These are phyloP conservation scores for Clytia hemisphaerica DNA, from an alignment of 30 jellyfish, hydroid and myxozoan genomes.

Conservation along the genomic window DNA sequence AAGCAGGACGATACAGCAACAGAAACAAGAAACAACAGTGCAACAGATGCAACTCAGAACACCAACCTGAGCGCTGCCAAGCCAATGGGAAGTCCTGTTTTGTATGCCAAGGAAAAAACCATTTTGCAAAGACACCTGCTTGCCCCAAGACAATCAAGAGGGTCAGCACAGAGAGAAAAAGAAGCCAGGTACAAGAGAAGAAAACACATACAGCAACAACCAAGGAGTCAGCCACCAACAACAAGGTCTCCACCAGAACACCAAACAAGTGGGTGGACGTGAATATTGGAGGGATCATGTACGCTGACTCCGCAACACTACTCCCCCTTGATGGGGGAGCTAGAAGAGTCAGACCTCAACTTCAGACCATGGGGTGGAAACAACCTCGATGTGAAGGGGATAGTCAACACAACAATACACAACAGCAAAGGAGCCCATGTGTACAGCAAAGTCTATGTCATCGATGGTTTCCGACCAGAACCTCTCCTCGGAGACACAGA, in stretches of 20 bases:
- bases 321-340: conserved; percentile 6
- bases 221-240: too few species aligned
- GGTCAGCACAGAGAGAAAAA: not conserved
- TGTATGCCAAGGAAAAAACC: conserved; percentile 3
- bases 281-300: conserved; percentile 8
- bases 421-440: conserved; percentile 6
- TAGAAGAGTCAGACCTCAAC: conserved; percentile 19
- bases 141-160: conserved; percentile 6
- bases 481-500: conserved; percentile 26
- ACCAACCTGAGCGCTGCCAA: conserved; percentile 1
- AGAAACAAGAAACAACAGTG: not conserved
- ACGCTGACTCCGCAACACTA: conserved; percentile 15
- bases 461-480: conserved; percentile 24
- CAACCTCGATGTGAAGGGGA: conserved; percentile 13
- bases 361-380: conserved; percentile 19
- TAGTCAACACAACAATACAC: not conserved
- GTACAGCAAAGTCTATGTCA: conserved; percentile 7
- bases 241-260: too few species aligned
- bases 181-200: too few species aligned
- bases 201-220: not conserved
- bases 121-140: conserved; percentile 18
- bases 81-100: conserved; percentile 1
- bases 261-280: conserved; percentile 14
- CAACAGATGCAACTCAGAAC: conserved; percentile 18
- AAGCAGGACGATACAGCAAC: conserved; percentile 29